Base-by-base conservation (phyloP, 2,113 vertebrate species). In the Syngnathoides biaculeatus region DNA sequence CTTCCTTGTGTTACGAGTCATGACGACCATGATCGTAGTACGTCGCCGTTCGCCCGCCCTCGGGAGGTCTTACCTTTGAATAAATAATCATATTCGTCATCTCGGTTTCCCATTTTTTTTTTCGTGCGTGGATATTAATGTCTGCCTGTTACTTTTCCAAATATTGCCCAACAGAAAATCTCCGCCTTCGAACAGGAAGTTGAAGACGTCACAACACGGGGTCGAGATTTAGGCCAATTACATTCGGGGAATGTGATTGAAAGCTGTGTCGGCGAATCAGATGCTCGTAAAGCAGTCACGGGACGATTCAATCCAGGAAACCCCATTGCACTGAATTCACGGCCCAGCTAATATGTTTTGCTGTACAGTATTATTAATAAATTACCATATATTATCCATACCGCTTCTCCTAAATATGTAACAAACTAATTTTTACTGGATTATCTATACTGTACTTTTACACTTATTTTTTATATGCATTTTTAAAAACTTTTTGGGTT, bases 71-170 rank as follows among this genome's bases (percentile, higher is more conserved):
- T 80, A 92, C 92, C 91, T 92, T 93, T 93, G 67, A 93, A 92
- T 74, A 93, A 77, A 80, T 92, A 93, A 80, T 93, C 91, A 61
- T 92, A 93, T 75, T 93, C 92, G 22, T 93, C 92, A 60, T 93
- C 92, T 58, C 91, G 79, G 65, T 86, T 91, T 63, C 92, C 92
- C 92, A 92, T 93, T 64, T 67, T 38, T 5, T 20, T 55, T 0
- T 17, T 52, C 7, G 14, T 38, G 7, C 68, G 55, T 30, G 24
- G 55, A 17, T 6, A 27, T 17, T 2, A 3, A 15, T 1, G 26
- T 15, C 26, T 30, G 26, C 67, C 71, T 58, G 17, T 45, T 77
- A 78, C 68, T 81, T 76, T 83, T 11, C 55, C 14, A 26, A 67
- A 19, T 64, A 80, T 45, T 78, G 82, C 73, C 11, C 71, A 78